Base-by-base conservation (phyloP, 2,888 invertebrate genomes). In the Drosophila planitibia region DNA sequence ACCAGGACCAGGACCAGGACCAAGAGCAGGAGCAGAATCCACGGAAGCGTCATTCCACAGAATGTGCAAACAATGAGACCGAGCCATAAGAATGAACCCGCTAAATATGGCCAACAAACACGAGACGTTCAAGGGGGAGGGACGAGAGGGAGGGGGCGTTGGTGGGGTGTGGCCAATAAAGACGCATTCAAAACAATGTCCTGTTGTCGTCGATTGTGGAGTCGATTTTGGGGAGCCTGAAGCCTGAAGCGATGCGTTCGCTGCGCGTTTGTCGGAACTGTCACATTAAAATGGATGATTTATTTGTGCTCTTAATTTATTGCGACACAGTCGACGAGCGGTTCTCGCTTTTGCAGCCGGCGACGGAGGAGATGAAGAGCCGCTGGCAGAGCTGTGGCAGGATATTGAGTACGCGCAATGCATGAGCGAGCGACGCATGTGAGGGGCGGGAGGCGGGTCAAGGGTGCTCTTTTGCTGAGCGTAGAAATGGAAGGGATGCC, bases 281-380 rank as follows among this genome's bases (percentile, higher is more conserved):
- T 90, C 91, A 89, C 91, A 90, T 91, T 91, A 91, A 91, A 90
- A 90, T 91, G 91, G 90, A 91, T 90, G 90, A 90, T 90, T 90
- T 91, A 91, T 91, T 87, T 89, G 91, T 80, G 81, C 75, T 83
- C 79, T 77, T 87, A 91, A 91, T 90, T 90, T 91, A 91, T 90
- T 91, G 91, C 81, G 79, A 70, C 88, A 73, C 74, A 74, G 78
- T 62, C 74, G 73, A 53, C 73, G 57, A 39, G 79, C 68, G 79
- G 73, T 61, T 59, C 52, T 37, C 37, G 6, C 37, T 35, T 35
- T 14, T 14, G 4, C 35, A 35, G 35, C 14, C 52, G 33, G 39
- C 25, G 57, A 4, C 54, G 33, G 16, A 59, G 33, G 37, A 22
- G 53, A 16, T 1, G 39, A 4, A 35, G 39, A 22, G n/a, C n/a